Base-by-base conservation (phyloP, 2,797 vertebrate genomes). In the Manis pentadactyla region DNA sequence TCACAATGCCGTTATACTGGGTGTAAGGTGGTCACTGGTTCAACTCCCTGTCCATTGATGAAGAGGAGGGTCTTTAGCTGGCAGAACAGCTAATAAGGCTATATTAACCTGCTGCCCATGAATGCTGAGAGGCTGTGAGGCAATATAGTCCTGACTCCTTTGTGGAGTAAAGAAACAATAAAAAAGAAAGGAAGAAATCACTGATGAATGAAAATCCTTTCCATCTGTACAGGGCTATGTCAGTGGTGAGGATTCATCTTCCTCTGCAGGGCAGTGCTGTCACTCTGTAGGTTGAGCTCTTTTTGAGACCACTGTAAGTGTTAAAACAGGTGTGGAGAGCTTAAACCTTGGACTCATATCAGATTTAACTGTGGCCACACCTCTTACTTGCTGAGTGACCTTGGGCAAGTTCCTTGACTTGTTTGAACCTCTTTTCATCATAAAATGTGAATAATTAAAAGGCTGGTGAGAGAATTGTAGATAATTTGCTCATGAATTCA, bases 341-440 rank as follows among this genome's bases (percentile, higher is more conserved):
- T 77, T 34, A 78, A 8, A 73, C 89, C 84, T 85, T 89, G 53
- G 29, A 83, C 49, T 93, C 69, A 82, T 42, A 83, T 55, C 37
- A 91, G 23, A 23, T 75, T 90, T 69, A 79, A 64, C 53, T 63
- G 59, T 53, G n/a, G 31, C 53, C 93, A 71, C 11, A 25, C 29
- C 11, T 91, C 2, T 77, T 73, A 63, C 4, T 74, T 88, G 9
- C n/a, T 42, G 39, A 12, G 15, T 94, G 79, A 73, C 21, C 46
- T 90, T 92, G 77, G 63, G 51, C 15, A 93, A 34, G 19, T 95
- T 74, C 49, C 17, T 83, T 91, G 25, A 89, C 57, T 81, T 89
- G 7, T 78, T 37, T 79, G 18, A 91, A 59, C 23, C 7, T 78
- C 34, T 71, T 64, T 90, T 95, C 66, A 39, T 96, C n/a, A 9